A percentile compares a stretch with the other conserved stretches of the same genome.
These are phyloP conservation scores for Hypomesus transpacificus DNA, from an alignment of 2,113 vertebrate genomes.

Conservation along the genomic window DNA sequence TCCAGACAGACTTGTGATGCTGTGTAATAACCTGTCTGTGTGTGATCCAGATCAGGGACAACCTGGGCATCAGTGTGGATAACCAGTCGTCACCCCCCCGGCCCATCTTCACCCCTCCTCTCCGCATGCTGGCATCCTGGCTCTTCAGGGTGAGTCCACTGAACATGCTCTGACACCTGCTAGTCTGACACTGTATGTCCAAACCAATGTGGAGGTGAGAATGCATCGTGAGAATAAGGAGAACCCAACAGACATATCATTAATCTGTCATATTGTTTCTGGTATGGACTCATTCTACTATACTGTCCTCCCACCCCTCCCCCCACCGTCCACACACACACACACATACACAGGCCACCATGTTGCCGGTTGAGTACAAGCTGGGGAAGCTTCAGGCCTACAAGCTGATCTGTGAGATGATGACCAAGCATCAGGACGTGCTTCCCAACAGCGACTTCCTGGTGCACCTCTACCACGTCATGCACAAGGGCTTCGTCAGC, in stretches of 20 bases:
- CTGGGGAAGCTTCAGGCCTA: conserved; percentile 93
- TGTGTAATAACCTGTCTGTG: conserved; percentile 6
- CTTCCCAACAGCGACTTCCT: conserved; percentile 93
- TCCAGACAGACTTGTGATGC: not conserved
- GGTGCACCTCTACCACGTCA: conserved; percentile 91
- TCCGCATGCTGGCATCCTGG: conserved; percentile 97
- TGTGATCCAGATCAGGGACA: conserved; percentile 88
- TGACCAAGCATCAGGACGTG: conserved; percentile 95
- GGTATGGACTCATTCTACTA: too few species aligned
- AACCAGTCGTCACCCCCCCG: conserved; percentile 89
- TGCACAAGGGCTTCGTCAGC: conserved; percentile 89
- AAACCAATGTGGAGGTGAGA: too few species aligned
- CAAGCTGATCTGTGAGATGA: conserved; percentile 94
- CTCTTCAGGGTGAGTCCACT: conserved; percentile 83
- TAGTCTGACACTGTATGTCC: not conserved
- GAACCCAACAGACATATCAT: too few species aligned
- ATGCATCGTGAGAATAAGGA: too few species aligned
- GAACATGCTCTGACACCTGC: not conserved
- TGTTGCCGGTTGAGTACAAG: conserved; percentile 86
- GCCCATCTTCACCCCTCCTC: conserved; percentile 88
- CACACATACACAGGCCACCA: conserved; percentile 77
- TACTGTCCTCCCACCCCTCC: too few species aligned
- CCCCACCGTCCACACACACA: too few species aligned
- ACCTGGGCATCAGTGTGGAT: conserved; percentile 90
- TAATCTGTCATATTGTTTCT: too few species aligned